Conservation (phyloP, 2,113 vertebrate species). For the Beaufortia kweichowensis region DNA sequence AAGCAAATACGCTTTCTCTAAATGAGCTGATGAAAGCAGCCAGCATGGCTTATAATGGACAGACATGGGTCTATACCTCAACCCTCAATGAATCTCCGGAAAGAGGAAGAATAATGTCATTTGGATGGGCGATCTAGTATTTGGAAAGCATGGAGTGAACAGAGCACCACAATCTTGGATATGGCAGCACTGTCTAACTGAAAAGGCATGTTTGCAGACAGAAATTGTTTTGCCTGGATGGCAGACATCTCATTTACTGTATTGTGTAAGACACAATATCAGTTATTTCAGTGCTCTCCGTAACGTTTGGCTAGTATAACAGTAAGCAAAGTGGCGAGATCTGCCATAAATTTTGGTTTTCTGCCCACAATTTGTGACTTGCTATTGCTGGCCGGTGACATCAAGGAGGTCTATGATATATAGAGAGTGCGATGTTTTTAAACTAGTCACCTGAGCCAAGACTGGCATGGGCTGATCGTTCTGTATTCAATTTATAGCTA, state of each 20-base stretch:
- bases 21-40: not conserved
- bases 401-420: too few relatives aligned
- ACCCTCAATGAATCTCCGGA: not conserved
- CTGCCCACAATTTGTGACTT: not conserved
- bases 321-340: not conserved
- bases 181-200: conserved; percentile 2
- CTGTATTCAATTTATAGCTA: too few relatives aligned
- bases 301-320: not conserved
- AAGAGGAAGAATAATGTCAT: not conserved
- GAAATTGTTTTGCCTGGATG: not conserved
- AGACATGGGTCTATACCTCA: not conserved
- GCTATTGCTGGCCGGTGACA: not conserved
- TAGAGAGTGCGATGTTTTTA: too few relatives aligned
- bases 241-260: not conserved
- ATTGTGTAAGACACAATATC: not conserved
- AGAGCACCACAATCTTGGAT: not conserved
- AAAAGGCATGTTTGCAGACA: not conserved
- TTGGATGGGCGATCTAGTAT: not conserved
- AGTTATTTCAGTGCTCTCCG: too few relatives aligned
- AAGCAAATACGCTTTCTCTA: not conserved
- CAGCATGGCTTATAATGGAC: not conserved
- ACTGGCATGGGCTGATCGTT: too few relatives aligned
- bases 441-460: too few relatives aligned
- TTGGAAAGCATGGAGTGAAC: conserved; percentile 14
- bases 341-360: not conserved